Evolutionary conservation across 2,797 vertebrate genomes (phyloP).

Genomic region (Holocentrus rufus): DNA sequence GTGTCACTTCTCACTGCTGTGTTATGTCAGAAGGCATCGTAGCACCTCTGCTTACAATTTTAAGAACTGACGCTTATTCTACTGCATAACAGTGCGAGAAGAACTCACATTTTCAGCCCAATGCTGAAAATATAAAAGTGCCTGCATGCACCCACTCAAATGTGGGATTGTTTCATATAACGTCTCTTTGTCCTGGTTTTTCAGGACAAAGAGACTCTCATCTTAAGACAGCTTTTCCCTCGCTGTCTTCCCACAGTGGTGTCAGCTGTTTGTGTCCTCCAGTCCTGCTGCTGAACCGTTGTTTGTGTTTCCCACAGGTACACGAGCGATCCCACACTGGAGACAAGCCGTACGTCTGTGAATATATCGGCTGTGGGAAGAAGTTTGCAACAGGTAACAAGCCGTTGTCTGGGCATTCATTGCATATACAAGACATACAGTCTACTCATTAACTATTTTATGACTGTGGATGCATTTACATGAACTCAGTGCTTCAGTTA

Average conservation of each 20-base stretch:
- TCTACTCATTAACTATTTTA: neutral
- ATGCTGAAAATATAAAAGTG: neutral
- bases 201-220: neutral
- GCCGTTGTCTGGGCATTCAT: neutral
- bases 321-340: slow-evolving; percentile 98
- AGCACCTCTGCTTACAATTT: neutral
- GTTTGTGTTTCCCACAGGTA: slow-evolving; percentile 84
- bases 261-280: slow-evolving; percentile 1
- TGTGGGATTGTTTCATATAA: neutral
- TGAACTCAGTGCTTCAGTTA: neutral
- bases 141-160: neutral
- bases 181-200: neutral
- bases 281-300: slow-evolving; percentile 4
- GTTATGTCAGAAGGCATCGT: neutral
- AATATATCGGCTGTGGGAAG: slow-evolving; percentile 94
- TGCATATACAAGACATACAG: neutral
- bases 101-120: neutral
- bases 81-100: neutral
- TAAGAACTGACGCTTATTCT: neutral
- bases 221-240: neutral
- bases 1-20: neutral
- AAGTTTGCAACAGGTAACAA: slow-evolving; percentile 96
- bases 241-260: neutral
- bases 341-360: slow-evolving; percentile 96
- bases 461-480: neutral